Percentiles rank a stretch among this genome's conserved stretches.
These are phyloP conservation scores for Cerastis leucographa DNA, from an alignment of 2,888 invertebrate species.

Conservation along the genomic window DNA sequence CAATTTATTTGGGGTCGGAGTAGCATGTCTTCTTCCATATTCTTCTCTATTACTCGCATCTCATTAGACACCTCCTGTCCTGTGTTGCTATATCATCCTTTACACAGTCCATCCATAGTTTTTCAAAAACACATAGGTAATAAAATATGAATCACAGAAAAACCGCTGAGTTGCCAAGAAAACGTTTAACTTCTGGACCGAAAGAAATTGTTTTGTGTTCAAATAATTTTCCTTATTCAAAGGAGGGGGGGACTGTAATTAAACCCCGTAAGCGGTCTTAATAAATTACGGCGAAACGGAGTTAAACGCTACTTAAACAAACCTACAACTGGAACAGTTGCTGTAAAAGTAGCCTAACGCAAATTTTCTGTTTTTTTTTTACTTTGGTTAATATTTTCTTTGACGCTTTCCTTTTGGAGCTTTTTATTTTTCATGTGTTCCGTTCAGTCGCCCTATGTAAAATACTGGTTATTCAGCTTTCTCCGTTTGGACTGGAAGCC, in stretches of 20 bases:
- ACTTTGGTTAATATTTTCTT: background rate
- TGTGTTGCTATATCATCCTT: no score
- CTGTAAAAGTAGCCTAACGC: conserved; percentile 17
- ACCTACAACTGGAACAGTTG: conserved; percentile 28
- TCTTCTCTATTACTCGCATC: no score
- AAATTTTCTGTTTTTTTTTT: background rate
- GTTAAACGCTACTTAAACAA: conserved; percentile 48
- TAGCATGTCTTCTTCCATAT: no score
- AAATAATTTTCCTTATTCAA: conserved; percentile 20
- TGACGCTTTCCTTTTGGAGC: background rate
- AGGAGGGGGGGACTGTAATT: conserved; percentile 27
- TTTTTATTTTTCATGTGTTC: background rate
- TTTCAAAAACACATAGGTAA: background rate
- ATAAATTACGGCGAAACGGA: conserved; percentile 32
- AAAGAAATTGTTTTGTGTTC: conserved; percentile 37
- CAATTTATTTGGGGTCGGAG: no score
- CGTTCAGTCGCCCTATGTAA: background rate
- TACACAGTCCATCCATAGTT: no score
- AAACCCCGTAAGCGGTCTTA: conserved; percentile 34
- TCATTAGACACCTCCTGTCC: no score
- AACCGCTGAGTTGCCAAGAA: background rate
- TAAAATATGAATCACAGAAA: conserved; percentile 1
- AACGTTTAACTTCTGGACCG: background rate
- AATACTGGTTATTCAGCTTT: no score
- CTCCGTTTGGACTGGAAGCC: background rate